Evolutionary conservation across 2,797 vertebrate species (phyloP), one percentile per base, ranked within the genome.

Genomic region (Echeneis naucrates): DNA sequence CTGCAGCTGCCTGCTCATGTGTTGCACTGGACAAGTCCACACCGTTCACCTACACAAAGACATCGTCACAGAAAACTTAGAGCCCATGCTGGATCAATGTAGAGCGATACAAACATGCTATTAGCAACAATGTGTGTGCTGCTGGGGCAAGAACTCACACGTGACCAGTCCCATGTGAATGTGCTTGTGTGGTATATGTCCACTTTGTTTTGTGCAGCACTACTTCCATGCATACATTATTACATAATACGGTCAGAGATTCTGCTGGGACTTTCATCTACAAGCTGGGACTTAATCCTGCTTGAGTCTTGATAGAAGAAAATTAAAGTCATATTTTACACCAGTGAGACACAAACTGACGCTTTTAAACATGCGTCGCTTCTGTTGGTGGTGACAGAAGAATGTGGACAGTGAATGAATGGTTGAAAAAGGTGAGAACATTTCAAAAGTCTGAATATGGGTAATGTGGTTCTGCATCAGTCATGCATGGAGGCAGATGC

Each of bases 1-100:
- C 96, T 19, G 96, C 95, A 7, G 98, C 98, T 27, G 98, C 98
- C 75, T 99, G 97, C 61, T 99, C 98, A 1, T 99, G 98, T 13
- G 98, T 99, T 10, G 98, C 98, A 75, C 91, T 93, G 93, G 95
- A 95, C 66, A 99, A 92, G 81, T 99, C 97, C 71, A 98, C 96
- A 38, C 97, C 97, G 33, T 99, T 99, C 68, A 99, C 98, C 98
- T 99, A 59, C n/a, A 64, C 48, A 70, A 12, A 67, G 26, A 77
- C 38, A 66, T 32, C 59, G 2, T 56, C 26, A 79, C 8, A 50
- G 4, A 66, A 19, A 61, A 33, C 65, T 50, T 78, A 81, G 2
- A 76, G 24, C 30, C 27, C 23, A 16, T 42, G 6, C 17, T 26
- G n/a, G 53, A 75, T 78, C 61, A 67, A 71, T 1, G 35, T 63